Base-by-base conservation (phyloP, 2,888 invertebrate genomes). In the Agelastica alni region DNA sequence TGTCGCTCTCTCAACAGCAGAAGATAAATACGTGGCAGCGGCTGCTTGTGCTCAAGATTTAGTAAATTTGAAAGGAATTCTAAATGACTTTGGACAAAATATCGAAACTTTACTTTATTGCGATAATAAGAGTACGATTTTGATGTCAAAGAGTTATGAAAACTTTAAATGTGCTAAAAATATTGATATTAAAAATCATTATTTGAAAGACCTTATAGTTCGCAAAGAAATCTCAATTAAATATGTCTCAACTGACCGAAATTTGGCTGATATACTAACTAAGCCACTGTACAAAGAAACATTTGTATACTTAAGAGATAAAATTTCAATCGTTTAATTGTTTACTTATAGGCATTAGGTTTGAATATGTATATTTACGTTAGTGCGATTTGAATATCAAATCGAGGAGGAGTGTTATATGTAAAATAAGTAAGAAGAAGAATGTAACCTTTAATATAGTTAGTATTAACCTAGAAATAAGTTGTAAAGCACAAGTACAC, bases 361-460 rank as follows among this genome's bases (percentile, higher is more conserved):
- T n/a, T n/a, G n/a, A n/a, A n/a, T n/a, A n/a, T n/a, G n/a, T n/a
- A n/a, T n/a, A n/a, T n/a, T n/a, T n/a, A n/a, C n/a, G 17, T 39
- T 9, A 14, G 2, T 39, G 9, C 7, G 10, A 16, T 10, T 14
- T n/a, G 30, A 10, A 12, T 36, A 18, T 47, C 37, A 47, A 37
- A 47, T 47, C 37, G 47, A 47, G 47, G 47, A 47, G 34, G 47
- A 47, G 47, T 47, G 37, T 45, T 45, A 31, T n/a, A n/a, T n/a
- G n/a, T n/a, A n/a, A n/a, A n/a, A n/a, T n/a, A n/a, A n/a, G n/a
- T n/a, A n/a, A n/a, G n/a, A n/a, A n/a, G n/a, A n/a, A n/a, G n/a
- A n/a, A n/a, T n/a, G n/a, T n/a, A n/a, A n/a, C n/a, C n/a, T n/a
- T n/a, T n/a, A n/a, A n/a, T n/a, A n/a, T n/a, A n/a, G n/a, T n/a